Evolutionary conservation across 2,797 vertebrate species (phyloP).

Genomic region (Sebastes hopkinsi): DNA sequence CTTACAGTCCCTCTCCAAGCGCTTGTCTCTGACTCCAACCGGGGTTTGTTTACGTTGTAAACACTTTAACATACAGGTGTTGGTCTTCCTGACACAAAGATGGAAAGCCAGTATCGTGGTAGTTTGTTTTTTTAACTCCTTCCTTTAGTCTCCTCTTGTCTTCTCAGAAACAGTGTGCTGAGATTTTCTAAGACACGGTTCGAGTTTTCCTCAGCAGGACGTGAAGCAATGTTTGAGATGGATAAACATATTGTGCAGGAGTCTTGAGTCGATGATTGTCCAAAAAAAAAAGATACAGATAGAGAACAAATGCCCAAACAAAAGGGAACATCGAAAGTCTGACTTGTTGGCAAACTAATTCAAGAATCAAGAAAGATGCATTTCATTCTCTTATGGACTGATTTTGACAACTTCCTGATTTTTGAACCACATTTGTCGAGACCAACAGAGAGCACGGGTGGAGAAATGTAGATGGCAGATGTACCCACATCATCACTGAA

Average conservation of each 20-base stretch:
- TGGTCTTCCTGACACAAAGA: conserved; percentile 31
- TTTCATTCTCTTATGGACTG: neutral
- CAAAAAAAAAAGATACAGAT: conserved; percentile 49
- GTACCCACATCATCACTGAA: conserved; percentile 17
- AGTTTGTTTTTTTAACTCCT: conserved; percentile 7
- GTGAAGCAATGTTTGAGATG: conserved; percentile 30
- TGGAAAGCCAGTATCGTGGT: neutral
- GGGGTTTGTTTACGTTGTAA: conserved; percentile 69
- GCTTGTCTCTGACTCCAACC: conserved; percentile 10
- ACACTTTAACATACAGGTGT: conserved; percentile 49
- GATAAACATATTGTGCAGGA: conserved; percentile 19
- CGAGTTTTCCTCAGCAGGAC: conserved; percentile 14
- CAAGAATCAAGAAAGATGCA: conserved; percentile 5
- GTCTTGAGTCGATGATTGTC: conserved; percentile 57
- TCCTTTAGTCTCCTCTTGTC: conserved; percentile 8
- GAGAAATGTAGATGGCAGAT: conserved; percentile 22
- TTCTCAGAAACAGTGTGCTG: conserved; percentile 9
- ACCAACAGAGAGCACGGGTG: conserved; percentile 19
- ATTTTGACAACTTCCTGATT: conserved; percentile 10
- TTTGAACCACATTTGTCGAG: conserved; percentile 12
- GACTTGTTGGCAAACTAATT: conserved; percentile 27
- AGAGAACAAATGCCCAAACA: conserved; percentile 27
- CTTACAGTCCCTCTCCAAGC: conserved; percentile 11
- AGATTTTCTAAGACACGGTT: conserved; percentile 28
- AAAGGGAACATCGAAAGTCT: conserved; percentile 8